Conservation (phyloP, 1,140 invertebrate genomes). For the Hetaerina americana region DNA sequence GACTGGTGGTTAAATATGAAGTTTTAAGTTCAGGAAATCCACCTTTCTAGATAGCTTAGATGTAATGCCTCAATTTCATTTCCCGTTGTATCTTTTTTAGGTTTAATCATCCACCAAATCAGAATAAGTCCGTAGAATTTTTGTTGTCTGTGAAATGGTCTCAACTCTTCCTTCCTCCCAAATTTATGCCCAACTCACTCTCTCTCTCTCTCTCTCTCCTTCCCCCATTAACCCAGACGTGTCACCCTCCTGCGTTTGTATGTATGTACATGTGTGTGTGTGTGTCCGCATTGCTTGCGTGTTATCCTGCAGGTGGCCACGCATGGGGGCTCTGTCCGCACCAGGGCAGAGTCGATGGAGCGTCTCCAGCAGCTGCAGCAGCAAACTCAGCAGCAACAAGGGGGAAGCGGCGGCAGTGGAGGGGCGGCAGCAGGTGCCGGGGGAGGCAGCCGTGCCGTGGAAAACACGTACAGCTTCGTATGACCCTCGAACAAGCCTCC, state of each 20-base stretch:
- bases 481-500: no score
- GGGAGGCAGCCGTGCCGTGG: slow-evolving; percentile 48
- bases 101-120: no score
- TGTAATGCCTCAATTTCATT: no score
- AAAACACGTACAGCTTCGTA: slow-evolving; percentile 62
- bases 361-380: slow-evolving; percentile 41
- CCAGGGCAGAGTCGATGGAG: slow-evolving; percentile 50
- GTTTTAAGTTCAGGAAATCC: no score
- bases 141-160: no score
- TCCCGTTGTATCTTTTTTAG: no score
- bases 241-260: not conserved
- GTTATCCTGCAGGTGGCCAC: slow-evolving; percentile 32
- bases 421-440: slow-evolving; percentile 45
- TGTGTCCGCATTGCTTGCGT: slow-evolving; percentile 8
- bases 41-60: no score
- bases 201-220: not conserved
- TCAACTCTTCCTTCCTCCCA: no score
- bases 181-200: no score
- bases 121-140: no score
- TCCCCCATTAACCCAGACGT: not conserved
- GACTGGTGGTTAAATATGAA: no score
- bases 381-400: slow-evolving; percentile 29
- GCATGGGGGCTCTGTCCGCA: slow-evolving; percentile 51
- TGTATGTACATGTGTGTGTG: slow-evolving; percentile 4
- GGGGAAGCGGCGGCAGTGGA: slow-evolving; percentile 23